Conservation (phyloP, 35 echinoderm and acorn worm species). For the Hemicentrotus pulcherrimus region DNA sequence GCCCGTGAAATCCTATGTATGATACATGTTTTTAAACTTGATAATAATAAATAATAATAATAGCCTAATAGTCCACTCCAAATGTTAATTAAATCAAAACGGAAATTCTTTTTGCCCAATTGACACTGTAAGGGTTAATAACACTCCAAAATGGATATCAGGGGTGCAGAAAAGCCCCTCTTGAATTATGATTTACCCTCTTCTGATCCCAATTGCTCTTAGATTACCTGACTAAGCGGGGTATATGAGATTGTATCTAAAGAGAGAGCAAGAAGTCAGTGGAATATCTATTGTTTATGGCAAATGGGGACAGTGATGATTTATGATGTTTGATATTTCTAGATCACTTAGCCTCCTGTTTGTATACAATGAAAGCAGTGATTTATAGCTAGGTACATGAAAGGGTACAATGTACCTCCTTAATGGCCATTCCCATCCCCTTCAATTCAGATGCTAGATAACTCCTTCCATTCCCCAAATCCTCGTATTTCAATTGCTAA, state of each 20-base stretch:
- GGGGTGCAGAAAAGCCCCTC: not conserved
- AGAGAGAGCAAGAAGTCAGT: not conserved
- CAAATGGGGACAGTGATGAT: not conserved
- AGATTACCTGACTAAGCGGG: not conserved
- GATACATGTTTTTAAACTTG: no score
- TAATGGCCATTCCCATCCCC: not conserved
- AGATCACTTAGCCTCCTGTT: conserved; percentile 29
- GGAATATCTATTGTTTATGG: conserved; percentile 26
- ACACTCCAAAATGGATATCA: no score
- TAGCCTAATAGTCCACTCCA: no score
- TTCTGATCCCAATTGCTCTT: not conserved
- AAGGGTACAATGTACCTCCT: conserved; percentile 19
- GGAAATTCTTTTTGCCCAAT: no score
- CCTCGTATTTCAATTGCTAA: conserved; percentile 7
- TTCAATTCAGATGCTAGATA: not conserved
- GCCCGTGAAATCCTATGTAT: no score
- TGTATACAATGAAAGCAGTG: conserved; percentile 17
- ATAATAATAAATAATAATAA: no score
- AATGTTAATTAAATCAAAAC: no score
- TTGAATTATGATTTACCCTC: not conserved
- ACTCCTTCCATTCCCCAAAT: not conserved
- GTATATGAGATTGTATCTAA: not conserved
- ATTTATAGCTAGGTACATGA: not conserved
- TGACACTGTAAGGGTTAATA: no score
- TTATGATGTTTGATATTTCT: conserved; percentile 34